Evolutionary conservation across 2,113 vertebrate genomes (phyloP).

Genomic region (Melanocharis versteri): DNA sequence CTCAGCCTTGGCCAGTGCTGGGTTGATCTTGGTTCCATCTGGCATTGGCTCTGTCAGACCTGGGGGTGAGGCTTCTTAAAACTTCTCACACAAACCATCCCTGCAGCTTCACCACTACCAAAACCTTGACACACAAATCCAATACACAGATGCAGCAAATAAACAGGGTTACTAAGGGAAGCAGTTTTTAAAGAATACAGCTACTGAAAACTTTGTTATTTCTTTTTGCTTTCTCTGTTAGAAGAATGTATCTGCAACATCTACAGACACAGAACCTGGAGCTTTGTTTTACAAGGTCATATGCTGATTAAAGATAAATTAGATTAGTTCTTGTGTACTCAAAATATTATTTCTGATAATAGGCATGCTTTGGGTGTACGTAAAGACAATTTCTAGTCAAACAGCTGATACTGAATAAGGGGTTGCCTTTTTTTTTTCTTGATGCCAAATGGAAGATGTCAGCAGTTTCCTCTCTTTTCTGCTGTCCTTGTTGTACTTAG

Average conservation of each 20-base stretch:
- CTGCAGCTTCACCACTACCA: neutral
- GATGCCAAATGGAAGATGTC: neutral
- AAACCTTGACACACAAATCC: neutral
- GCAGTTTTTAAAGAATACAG: neutral
- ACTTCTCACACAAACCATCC: neutral
- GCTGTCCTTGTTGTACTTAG: neutral
- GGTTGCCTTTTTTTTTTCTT: neutral
- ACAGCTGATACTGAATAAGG: neutral
- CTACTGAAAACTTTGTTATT: neutral
- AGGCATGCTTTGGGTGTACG: neutral
- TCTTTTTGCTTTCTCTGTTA: neutral
- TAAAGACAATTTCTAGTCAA: neutral
- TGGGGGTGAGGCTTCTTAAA: neutral
- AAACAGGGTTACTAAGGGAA: neutral
- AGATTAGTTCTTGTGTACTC: neutral
- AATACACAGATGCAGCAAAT: neutral
- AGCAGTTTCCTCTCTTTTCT: neutral
- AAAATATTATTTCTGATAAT: neutral
- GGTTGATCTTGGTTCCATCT: neutral
- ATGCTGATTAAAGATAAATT: neutral
- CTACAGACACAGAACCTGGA: neutral
- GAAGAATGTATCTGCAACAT: neutral
- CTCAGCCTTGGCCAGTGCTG: neutral
- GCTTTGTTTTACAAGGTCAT: neutral
- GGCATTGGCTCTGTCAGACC: neutral